phyloP scores from a whole-genome alignment of 2,888 invertebrate species.

The Anodontia alba region DNA sequence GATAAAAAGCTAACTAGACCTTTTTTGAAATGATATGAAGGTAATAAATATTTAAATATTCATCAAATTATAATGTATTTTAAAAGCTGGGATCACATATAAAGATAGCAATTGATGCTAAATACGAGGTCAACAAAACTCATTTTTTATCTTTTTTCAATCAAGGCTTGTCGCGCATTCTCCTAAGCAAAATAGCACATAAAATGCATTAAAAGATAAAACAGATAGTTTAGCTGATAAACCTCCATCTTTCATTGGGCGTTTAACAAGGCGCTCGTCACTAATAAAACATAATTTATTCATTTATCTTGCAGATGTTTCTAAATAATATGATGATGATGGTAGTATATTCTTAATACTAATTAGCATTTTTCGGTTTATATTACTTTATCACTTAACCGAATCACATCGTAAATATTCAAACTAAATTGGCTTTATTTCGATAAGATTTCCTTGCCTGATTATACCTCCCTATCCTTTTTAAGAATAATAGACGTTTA shows the following conservation, averaged over 20 bases:
- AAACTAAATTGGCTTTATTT: slow-evolving; percentile 46
- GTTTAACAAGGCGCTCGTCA: slow-evolving; percentile 12
- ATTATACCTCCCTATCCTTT: slow-evolving; percentile 11
- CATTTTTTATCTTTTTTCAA: slow-evolving; percentile 16
- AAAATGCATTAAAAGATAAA: slow-evolving; percentile 17
- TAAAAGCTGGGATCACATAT: slow-evolving; percentile 11
- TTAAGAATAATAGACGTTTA: neutral
- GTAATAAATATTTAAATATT: slow-evolving; percentile 20
- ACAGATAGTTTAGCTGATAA: slow-evolving; percentile 14
- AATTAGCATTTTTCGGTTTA: slow-evolving; percentile 56
- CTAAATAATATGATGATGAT: slow-evolving; percentile 45
- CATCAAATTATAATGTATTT: slow-evolving; percentile 18
- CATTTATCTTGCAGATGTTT: slow-evolving; percentile 34
- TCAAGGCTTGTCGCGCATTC: slow-evolving; percentile 13
- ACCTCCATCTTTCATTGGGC: slow-evolving; percentile 8
- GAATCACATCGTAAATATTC: slow-evolving; percentile 55
- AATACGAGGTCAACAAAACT: slow-evolving; percentile 17
- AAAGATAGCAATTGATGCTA: slow-evolving; percentile 20
- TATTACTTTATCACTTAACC: slow-evolving; percentile 35
- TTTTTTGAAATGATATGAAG: slow-evolving; percentile 16
- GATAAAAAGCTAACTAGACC: slow-evolving; percentile 15
- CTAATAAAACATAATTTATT: slow-evolving; percentile 17
- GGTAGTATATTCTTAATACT: slow-evolving; percentile 37
- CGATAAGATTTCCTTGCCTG: slow-evolving; percentile 10
- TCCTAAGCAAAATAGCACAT: neutral